These are phyloP conservation scores for Tetranychus urticae DNA, from an alignment of 1,140 invertebrate species.

Conservation along the genomic window DNA sequence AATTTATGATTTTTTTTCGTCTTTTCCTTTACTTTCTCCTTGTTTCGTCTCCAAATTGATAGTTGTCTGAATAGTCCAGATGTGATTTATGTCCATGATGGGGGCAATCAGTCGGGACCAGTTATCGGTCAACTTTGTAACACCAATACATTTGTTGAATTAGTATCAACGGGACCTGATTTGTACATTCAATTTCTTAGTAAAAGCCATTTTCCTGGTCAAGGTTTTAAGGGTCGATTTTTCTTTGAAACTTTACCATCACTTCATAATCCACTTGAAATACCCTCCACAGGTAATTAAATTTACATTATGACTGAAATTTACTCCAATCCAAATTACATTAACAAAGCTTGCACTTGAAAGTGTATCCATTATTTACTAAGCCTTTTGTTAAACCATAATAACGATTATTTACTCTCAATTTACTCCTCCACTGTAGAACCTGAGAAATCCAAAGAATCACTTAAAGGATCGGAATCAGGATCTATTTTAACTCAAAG, in stretches of 20 bases:
- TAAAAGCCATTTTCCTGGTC: conserved; percentile 49
- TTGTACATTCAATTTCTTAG: conserved; percentile 55
- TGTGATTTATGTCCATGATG: conserved; percentile 52
- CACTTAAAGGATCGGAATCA: no score
- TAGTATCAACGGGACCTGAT: conserved; percentile 50
- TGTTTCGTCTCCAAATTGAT: not conserved
- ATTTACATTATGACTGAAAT: not conserved
- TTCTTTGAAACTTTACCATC: conserved; percentile 30
- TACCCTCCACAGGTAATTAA: conserved; percentile 21
- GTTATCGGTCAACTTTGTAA: conserved; percentile 58
- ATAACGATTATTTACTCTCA: no score
- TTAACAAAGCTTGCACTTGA: no score
- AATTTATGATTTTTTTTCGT: no score
- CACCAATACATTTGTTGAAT: conserved; percentile 41
- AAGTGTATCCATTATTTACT: not conserved
- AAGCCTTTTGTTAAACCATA: no score
- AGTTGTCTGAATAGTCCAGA: conserved; percentile 56
- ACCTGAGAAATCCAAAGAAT: no score
- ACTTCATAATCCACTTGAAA: conserved; percentile 20
- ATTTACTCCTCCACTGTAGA: no score
- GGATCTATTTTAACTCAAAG: no score
- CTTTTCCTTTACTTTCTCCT: conserved; percentile 14
- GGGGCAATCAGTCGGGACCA: conserved; percentile 31
- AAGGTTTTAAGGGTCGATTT: conserved; percentile 59
- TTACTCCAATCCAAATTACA: no score